Evolutionary conservation across 2,888 invertebrate genomes (phyloP).

Genomic region (Agriopis marginaria): DNA sequence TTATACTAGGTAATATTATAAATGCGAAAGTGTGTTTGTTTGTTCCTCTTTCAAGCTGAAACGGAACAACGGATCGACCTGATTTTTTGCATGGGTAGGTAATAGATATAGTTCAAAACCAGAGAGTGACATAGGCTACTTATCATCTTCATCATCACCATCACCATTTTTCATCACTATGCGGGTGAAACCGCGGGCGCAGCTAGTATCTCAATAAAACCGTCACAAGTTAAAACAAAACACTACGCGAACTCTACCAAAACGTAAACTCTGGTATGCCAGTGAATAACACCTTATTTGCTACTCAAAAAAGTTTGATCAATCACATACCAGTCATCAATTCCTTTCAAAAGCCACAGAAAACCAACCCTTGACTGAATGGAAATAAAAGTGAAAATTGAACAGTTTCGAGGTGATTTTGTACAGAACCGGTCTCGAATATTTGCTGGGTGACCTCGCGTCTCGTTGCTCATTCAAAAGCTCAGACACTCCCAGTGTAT

Average conservation of each 20-base stretch:
- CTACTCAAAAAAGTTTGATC: slow-evolving; percentile 51
- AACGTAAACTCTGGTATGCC: slow-evolving; percentile 42
- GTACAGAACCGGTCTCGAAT: slow-evolving; percentile 49
- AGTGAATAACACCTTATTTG: slow-evolving; percentile 53
- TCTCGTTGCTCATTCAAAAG: slow-evolving; percentile 47
- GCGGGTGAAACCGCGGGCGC: too few relatives aligned
- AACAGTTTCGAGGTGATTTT: slow-evolving; percentile 35
- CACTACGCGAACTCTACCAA: slow-evolving; percentile 33
- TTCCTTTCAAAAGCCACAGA: slow-evolving; percentile 29
- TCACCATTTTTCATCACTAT: too few relatives aligned
- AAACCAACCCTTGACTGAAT: slow-evolving; percentile 36
- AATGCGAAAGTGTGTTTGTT: too few relatives aligned
- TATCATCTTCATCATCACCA: too few relatives aligned
- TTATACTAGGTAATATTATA: too few relatives aligned
- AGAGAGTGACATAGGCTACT: too few relatives aligned
- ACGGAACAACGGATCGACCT: too few relatives aligned
- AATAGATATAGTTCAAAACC: too few relatives aligned
- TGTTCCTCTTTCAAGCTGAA: too few relatives aligned
- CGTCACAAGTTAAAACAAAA: slow-evolving; percentile 10
- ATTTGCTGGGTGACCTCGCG: slow-evolving; percentile 53
- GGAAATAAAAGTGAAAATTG: slow-evolving; percentile 40
- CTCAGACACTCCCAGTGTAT: slow-evolving; percentile 43
- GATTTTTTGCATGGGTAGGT: too few relatives aligned
- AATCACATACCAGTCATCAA: slow-evolving; percentile 48
- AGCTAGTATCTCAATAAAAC: slow-evolving; percentile 12